Conservation (phyloP, 1,140 invertebrate genomes). For the Choristoneura fumiferana region DNA sequence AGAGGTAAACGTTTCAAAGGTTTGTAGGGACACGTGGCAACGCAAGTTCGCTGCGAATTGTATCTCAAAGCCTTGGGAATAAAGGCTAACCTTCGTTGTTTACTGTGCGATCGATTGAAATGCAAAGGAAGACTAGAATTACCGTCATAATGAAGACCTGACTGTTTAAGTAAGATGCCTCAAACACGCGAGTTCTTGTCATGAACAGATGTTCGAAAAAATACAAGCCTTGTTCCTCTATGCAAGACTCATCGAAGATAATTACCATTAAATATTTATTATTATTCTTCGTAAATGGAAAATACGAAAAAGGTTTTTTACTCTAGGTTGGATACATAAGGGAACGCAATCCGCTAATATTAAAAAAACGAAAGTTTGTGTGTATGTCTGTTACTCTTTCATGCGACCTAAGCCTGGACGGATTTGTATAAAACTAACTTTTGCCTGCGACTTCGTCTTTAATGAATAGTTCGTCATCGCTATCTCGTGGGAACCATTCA, state of each 20-base stretch:
- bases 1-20: neutral
- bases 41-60: neutral
- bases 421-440: no score
- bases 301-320: no score
- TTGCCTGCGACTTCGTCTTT: no score
- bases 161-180: neutral
- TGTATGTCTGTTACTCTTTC: no score
- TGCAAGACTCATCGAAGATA: neutral
- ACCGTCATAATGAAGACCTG: conserved; percentile 9
- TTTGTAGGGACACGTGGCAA: conserved; percentile 8
- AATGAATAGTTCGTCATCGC: no score
- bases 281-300: no score
- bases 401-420: no score
- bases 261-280: neutral
- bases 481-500: no score
- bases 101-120: conserved; percentile 6
- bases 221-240: neutral
- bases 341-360: no score
- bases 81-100: neutral
- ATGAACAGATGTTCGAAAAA: conserved; percentile 13
- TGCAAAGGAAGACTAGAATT: conserved; percentile 13
- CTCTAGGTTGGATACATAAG: no score
- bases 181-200: neutral
- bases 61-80: neutral
- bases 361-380: no score